phyloP scores from a whole-genome alignment of 2,113 vertebrate species.

The Empidonax traillii region DNA sequence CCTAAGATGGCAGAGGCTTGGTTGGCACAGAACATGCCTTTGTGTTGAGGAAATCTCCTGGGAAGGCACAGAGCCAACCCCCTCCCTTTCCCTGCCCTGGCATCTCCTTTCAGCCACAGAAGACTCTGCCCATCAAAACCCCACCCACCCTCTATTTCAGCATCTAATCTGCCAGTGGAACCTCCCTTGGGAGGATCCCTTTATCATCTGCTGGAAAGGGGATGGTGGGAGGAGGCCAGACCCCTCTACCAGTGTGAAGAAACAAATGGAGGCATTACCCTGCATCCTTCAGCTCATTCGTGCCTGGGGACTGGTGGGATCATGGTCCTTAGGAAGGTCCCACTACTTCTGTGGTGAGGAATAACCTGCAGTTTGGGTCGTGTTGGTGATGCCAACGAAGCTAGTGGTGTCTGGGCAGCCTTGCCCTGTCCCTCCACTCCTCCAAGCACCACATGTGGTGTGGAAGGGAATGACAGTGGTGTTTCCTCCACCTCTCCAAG shows the following conservation, averaged over 20 bases:
- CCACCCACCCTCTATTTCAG: not conserved
- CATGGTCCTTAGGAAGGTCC: not conserved
- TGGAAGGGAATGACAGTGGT: not conserved
- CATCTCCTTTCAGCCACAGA: not conserved
- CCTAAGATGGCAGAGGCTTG: not conserved
- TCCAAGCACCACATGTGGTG: not conserved
- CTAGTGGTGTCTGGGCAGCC: too few relatives aligned
- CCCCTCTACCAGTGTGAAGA: not conserved
- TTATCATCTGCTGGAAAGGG: not conserved
- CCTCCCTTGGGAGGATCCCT: not conserved
- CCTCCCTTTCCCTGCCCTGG: not conserved
- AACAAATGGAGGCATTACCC: not conserved
- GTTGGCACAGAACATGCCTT: not conserved
- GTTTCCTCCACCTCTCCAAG: not conserved
- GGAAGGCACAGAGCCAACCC: not conserved
- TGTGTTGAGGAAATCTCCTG: not conserved
- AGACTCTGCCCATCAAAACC: not conserved
- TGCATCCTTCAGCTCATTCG: not conserved
- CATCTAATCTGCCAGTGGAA: not conserved
- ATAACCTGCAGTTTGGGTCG: accelerated
- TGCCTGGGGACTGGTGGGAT: not conserved
- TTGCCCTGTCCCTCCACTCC: not conserved
- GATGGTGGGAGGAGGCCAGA: not conserved
- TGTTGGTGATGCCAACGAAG: not conserved
- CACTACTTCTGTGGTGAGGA: not conserved